These are phyloP conservation scores for Scolopax mira DNA, from an alignment of 2,113 vertebrate species.

Conservation along the genomic window DNA sequence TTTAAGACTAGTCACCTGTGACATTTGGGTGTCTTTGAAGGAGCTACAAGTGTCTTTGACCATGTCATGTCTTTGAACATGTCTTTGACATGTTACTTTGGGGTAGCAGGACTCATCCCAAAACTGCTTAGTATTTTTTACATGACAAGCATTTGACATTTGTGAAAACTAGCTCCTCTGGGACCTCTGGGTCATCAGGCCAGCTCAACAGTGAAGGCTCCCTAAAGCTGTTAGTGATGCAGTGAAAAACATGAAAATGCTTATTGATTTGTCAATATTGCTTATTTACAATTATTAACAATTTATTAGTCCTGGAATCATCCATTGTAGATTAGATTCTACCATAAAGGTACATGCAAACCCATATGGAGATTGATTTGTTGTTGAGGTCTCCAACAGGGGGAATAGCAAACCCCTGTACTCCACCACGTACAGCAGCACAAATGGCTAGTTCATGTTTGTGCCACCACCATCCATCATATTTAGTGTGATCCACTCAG, in stretches of 20 bases:
- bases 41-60: background rate
- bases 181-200: background rate
- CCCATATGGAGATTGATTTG: background rate
- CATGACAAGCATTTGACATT: background rate
- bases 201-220: background rate
- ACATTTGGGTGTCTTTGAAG: background rate
- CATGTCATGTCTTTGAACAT: too few species aligned
- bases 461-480: background rate
- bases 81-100: too few species aligned
- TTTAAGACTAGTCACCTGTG: background rate
- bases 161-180: background rate
- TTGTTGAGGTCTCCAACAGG: background rate
- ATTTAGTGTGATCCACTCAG: background rate
- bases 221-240: background rate
- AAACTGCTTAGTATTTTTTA: background rate
- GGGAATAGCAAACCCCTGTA: background rate
- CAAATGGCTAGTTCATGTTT: background rate
- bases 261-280: background rate
- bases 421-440: background rate
- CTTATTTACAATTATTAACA: background rate
- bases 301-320: background rate
- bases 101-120: background rate
- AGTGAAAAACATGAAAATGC: background rate
- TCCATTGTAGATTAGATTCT: background rate
- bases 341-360: background rate